Percentiles rank a stretch among this genome's conserved stretches.
These are phyloP conservation scores for Buceros bicornis DNA, from an alignment of 2,797 vertebrate species.

Conservation along the genomic window DNA sequence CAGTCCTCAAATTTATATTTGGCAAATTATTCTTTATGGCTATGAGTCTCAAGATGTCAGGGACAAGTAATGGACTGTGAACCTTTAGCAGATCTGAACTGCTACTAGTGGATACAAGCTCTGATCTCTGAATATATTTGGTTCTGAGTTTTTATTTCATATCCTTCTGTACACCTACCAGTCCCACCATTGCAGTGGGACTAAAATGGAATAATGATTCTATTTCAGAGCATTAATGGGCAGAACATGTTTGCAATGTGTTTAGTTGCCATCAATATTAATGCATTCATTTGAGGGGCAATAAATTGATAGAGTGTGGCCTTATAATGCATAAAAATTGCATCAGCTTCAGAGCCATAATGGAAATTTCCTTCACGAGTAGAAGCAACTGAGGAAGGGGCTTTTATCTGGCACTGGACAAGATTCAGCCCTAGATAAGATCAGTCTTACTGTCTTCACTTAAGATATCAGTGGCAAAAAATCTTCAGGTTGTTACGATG, in stretches of 20 bases:
- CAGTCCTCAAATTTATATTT: not conserved
- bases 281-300: constrained; percentile 48
- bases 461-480: not conserved
- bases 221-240: constrained; percentile 31
- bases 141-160: not conserved
- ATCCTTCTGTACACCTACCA: not conserved
- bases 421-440: not conserved
- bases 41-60: not conserved
- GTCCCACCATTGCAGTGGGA: not conserved
- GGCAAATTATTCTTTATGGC: not conserved
- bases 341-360: not conserved
- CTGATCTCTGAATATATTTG: not conserved
- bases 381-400: not conserved
- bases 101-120: not conserved
- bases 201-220: constrained; percentile 33
- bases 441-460: not conserved
- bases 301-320: constrained; percentile 62
- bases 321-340: constrained; percentile 65
- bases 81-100: not conserved
- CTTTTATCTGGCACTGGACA: not conserved
- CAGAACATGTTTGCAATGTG: constrained; percentile 63
- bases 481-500: not conserved
- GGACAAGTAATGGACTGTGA: not conserved
- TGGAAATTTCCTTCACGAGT: constrained; percentile 23
- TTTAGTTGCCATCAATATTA: constrained; percentile 67